Evolutionary conservation across 2,888 invertebrate genomes (phyloP).

Genomic region (Diplazon laetatorius): DNA sequence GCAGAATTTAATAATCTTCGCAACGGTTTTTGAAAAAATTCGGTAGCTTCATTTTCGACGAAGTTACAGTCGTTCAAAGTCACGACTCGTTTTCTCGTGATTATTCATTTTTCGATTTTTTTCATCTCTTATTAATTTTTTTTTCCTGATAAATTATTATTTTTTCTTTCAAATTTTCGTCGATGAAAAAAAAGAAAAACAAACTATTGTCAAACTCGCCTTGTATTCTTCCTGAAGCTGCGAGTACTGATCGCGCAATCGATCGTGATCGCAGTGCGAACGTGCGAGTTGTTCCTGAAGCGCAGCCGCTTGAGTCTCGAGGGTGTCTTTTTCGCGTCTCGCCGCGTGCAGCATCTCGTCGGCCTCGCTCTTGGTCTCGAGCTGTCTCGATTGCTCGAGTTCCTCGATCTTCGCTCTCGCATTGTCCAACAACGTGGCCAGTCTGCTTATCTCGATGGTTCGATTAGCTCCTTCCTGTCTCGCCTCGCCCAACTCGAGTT

Average conservation of each 20-base stretch:
- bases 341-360: slow-evolving; percentile 88
- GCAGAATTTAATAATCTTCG: too few species aligned
- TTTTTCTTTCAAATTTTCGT: too few species aligned
- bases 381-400: slow-evolving; percentile 87
- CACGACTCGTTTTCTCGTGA: too few species aligned
- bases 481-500: slow-evolving; percentile 88
- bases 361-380: slow-evolving; percentile 88
- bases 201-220: too few species aligned
- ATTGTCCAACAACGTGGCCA: slow-evolving; percentile 91
- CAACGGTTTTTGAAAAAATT: too few species aligned
- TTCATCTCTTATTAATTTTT: too few species aligned
- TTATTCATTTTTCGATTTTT: too few species aligned
- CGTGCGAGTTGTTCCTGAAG: slow-evolving; percentile 88
- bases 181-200: too few species aligned
- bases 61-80: too few species aligned
- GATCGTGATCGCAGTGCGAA: slow-evolving; percentile 87
- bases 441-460: slow-evolving; percentile 91
- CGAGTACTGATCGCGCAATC: slow-evolving; percentile 87
- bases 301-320: slow-evolving; percentile 87
- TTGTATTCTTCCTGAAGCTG: slow-evolving; percentile 88
- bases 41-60: too few species aligned
- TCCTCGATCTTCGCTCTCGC: slow-evolving; percentile 92
- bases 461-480: slow-evolving; percentile 90
- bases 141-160: too few species aligned
- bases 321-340: slow-evolving; percentile 88